Base-by-base conservation (phyloP, 2,113 vertebrate genomes). In the Hemibagrus wyckioides region DNA sequence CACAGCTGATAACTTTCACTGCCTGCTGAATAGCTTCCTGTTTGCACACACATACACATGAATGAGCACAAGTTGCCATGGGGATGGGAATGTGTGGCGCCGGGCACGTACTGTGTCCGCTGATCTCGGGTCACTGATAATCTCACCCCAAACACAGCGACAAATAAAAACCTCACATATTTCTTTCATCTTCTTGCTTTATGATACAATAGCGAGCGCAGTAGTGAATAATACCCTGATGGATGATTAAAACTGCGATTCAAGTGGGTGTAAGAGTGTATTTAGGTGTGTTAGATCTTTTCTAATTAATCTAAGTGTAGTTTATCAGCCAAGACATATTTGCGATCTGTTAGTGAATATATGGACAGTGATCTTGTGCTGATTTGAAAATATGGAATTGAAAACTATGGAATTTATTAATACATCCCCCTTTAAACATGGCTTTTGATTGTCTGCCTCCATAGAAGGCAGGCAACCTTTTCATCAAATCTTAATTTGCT, bases 41-140 rank as follows among this genome's bases (percentile, higher is more conserved):
- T 56, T 54, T 56, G n/a, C 52, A 36, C n/a, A 56, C 50, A 56
- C 30, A 80, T 56, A 56, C 77, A 36, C 79, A 57, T 39, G 54
- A 80, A 80, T 80, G 19, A 80, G 79, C 33, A 39, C 54, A 57
- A 28, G 54, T 80, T 80, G 54, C 79, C 79, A 80, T 80, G 52
- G 79, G 33, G 33, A 80, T 39, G 21, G 79, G 79, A 80, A 56
- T 56, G 77, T 56, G 50, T 59, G 77, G 30, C 52, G 52, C 77
- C 10, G 8, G 77, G 52, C 30, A 36, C 19, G 33, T 59, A 7
- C 79, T 59, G 79, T 57, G 52, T 80, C 79, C 54, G 57, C 10
- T 80, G 79, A 57, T 80, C 79, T 25, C 10, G 8, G 79, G 79
- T 80, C 30, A 80, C 6, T 80, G 33, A 59, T 80, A 15, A 59